A percentile compares a stretch with the other conserved stretches of the same genome.
These are phyloP conservation scores for Sylvilagus floridanus DNA, from an alignment of 2,797 vertebrate species.

Conservation along the genomic window DNA sequence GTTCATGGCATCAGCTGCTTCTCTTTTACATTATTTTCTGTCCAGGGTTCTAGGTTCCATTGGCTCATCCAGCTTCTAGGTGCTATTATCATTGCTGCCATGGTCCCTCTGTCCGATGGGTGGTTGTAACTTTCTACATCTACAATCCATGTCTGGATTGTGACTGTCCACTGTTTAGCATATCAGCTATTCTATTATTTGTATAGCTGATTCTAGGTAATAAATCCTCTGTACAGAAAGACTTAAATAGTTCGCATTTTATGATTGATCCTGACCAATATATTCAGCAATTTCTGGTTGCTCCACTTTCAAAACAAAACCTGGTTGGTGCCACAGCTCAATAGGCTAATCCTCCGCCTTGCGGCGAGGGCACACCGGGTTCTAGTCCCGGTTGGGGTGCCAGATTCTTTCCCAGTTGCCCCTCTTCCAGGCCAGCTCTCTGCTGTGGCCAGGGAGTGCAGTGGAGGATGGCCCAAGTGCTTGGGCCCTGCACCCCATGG, in stretches of 20 bases:
- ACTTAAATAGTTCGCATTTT: not conserved
- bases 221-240: conserved; percentile 9
- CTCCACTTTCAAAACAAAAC: conserved; percentile 6
- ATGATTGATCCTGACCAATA: not conserved
- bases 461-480: no score
- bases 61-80: not conserved
- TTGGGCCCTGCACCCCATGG: no score
- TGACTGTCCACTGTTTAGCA: not conserved
- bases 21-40: not conserved
- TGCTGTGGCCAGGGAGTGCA: no score
- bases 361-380: no score
- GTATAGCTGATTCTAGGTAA: not conserved
- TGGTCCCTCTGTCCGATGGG: not conserved
- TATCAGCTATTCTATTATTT: not conserved
- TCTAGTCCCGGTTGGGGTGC: no score
- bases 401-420: no score
- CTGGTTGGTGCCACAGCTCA: not conserved
- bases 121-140: not conserved
- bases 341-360: no score
- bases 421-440: no score
- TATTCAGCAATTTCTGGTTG: not conserved
- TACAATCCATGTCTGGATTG: not conserved
- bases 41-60: not conserved
- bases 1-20: not conserved
- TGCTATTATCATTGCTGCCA: not conserved